Evolutionary conservation across 2,888 invertebrate species (phyloP), one percentile per base, ranked within the genome.

Genomic region (Orthosia gracilis): DNA sequence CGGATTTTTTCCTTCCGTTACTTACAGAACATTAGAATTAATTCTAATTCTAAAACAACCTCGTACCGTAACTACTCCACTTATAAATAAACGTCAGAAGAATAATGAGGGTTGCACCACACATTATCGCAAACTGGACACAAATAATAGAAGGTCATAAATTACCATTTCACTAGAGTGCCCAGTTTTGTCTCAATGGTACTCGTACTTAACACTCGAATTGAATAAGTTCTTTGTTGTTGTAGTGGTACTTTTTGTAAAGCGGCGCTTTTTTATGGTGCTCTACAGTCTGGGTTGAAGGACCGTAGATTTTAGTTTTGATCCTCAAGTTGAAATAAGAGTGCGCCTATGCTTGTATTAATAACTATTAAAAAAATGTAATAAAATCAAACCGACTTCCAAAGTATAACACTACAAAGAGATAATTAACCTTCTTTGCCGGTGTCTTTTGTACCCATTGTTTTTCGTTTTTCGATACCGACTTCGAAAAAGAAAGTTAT

Each of bases 161-260:
- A 80, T 84, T 69, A 67, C 57, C 40, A 65, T 73, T 69, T 31
- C 47, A 74, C 26, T 66, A 50, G 69, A 64, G 58, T 64, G 62
- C 62, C 81, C 31, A 61, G 68, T 66, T 80, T 69, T 63, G 62
- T 80, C 76, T 83, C 59, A 69, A 81, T 75, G 58, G 55, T 49
- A 59, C 85, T 69, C 61, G 55, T 49, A 59, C 85, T 69, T 67
- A 67, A 57, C 69, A 81, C 65, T 81, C 71, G 82, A 80, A 64
- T 80, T 52, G 69, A 68, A 76, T 65, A 58, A 68, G 45, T 62
- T 61, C 85, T 76, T 76, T 85, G 69, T 73, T 69, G 55, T 65
- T 68, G 21, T 64, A 66, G 47, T 61, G 59, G 61, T 18, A 31
- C n/a, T 26, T 74, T 79, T 80, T 84, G 50, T 80, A 55, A 57